Evolutionary conservation across 2,888 invertebrate genomes (phyloP).

Genomic region (Oithona nana): DNA sequence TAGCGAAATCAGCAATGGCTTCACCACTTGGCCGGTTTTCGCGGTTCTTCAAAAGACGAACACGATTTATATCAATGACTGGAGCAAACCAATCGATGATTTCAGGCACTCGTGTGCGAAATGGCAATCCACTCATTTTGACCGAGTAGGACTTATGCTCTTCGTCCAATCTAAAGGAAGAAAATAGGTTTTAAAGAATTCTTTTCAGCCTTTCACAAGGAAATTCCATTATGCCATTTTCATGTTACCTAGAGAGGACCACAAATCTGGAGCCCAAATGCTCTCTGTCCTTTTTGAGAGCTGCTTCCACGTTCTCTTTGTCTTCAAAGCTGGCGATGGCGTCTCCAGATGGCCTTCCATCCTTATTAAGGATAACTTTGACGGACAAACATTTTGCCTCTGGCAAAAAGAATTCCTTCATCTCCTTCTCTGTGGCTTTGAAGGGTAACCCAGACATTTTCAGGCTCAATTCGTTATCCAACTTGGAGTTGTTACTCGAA

Average conservation of each 20-base stretch:
- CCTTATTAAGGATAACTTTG: neutral
- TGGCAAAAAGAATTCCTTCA: conserved; percentile 6
- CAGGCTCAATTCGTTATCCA: neutral
- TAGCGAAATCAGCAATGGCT: conserved; percentile 75
- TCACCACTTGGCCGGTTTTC: conserved; percentile 79
- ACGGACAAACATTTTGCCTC: neutral
- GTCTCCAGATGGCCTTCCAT: neutral
- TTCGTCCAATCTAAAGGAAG: no score
- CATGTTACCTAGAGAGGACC: neutral
- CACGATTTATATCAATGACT: conserved; percentile 34
- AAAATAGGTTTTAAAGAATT: no score
- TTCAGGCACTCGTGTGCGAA: conserved; percentile 61
- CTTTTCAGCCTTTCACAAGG: neutral
- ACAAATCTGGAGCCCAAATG: neutral
- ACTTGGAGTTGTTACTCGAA: neutral
- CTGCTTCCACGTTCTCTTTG: neutral
- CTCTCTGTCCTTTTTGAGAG: neutral
- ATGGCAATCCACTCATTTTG: conserved; percentile 55
- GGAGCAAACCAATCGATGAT: conserved; percentile 42
- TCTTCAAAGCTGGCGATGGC: conserved; percentile 3
- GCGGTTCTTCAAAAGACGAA: conserved; percentile 62
- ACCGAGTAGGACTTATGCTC: conserved; percentile 29
- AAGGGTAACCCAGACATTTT: neutral
- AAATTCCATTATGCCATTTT: neutral
- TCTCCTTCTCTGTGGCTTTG: neutral